These are phyloP conservation scores for Brachypodius melanocephalos DNA, from an alignment of 2,113 vertebrate genomes.

Conservation along the genomic window DNA sequence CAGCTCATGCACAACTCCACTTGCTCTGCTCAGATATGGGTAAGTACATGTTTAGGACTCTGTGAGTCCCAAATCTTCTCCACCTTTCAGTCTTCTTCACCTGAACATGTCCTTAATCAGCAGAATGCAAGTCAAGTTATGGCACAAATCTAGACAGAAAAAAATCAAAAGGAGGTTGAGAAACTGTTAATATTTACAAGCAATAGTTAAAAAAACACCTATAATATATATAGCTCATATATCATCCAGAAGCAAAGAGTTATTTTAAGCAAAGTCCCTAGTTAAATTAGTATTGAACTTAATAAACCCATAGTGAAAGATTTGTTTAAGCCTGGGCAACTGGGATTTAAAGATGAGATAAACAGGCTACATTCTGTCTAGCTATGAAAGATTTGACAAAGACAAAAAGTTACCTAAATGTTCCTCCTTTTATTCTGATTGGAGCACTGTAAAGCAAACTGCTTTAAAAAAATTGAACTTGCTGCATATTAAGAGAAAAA, in stretches of 20 bases:
- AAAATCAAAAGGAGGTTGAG: not conserved
- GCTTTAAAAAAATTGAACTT: not conserved
- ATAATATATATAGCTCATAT: not conserved
- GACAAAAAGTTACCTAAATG: not conserved
- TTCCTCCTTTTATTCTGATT: not conserved
- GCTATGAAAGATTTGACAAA: not conserved
- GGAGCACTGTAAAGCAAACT: not conserved
- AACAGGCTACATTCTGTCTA: not conserved
- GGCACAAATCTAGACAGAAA: not conserved
- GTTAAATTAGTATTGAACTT: not conserved
- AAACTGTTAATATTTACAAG: not conserved
- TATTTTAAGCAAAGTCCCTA: not conserved
- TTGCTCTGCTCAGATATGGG: not conserved
- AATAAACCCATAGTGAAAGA: not conserved
- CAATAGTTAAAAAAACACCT: not conserved
- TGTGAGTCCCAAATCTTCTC: not conserved
- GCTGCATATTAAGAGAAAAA: constrained; percentile 10
- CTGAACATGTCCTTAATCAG: not conserved
- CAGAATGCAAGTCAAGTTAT: not conserved
- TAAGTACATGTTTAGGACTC: not conserved
- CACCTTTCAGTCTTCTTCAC: not conserved
- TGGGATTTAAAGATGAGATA: not conserved
- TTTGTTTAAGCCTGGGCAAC: not conserved
- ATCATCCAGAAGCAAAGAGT: not conserved
- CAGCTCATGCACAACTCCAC: not conserved